Evolutionary conservation across 2,888 invertebrate genomes (phyloP), one percentile per base, ranked within the genome.

Genomic region (Erannis defoliaria): DNA sequence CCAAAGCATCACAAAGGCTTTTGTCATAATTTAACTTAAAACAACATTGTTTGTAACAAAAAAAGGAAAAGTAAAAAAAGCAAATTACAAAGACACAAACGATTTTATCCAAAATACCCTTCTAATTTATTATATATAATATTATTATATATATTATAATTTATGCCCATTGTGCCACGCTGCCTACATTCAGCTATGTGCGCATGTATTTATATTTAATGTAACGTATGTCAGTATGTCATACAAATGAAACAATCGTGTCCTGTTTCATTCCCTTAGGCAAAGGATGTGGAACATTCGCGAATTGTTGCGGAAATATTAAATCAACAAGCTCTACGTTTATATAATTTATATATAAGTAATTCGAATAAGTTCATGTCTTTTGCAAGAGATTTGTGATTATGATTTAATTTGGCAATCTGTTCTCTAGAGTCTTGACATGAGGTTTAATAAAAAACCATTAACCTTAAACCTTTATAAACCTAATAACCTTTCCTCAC

Each of bases 161-260:
- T 53, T 42, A 53, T 53, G 8, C n/a, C 31, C 53, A 53, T 53
- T 53, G 53, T 53, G 31, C 29, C 40, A 21, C 9, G 51, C 26
- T 18, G 33, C 33, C 33, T 37, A 16, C 40, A 29, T 51, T 16
- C 19, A 31, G 49, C 54, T 54, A 19, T 49, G 14, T 57, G 18
- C 23, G 51, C n/a, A n/a, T n/a, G n/a, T n/a, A n/a, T n/a, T n/a
- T n/a, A n/a, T 51, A 58, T 51, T 51, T 58, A 31, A 45, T 55
- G 49, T 55, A 23, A 61, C 55, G 61, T 50, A 29, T 53, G 62
- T 62, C 56, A 62, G 61, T 55, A 46, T 56, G 62, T 62, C 56
- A 62, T 62, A 42, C 56, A 48, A 42, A 56, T 62, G 62, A 62
- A 62, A 56, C 62, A 62, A 62, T 62, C 37, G 56, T 56, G 62